Evolutionary conservation across 2,797 vertebrate species (phyloP), one percentile per base, ranked within the genome.

Genomic region (Pelobates cultripes): DNA sequence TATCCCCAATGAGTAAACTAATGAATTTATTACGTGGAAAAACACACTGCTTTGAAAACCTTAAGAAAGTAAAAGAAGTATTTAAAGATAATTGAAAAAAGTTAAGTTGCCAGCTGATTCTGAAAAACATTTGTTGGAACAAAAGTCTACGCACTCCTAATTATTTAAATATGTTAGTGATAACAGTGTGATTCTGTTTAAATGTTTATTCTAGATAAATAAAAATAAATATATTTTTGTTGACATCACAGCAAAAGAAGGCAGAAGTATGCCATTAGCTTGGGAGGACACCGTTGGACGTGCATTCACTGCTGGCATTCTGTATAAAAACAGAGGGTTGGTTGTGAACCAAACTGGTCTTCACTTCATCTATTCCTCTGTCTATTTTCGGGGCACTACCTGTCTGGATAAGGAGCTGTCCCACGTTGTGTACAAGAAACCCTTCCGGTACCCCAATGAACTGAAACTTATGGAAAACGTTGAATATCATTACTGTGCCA

Each of bases 291-390:
- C 47, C 9, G 78, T 85, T 0, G 93, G 95, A 3, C 90, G 82
- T 4, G 94, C 95, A 2, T 95, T 97, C 87, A 88, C 87, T 6
- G 86, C 88, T 0, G 96, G 95, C 0, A 83, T 98, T 72, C 78
- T 85, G 8, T 99, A 99, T 86, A 88, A 14, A 0, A 85, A 96
- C 0, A 93, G 93, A 0, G 90, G 91, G 2, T 91, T 99, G 0
- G 86, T 94, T 77, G 90, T 99, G 86, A 96, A 94, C 0, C 90
- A 96, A 84, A 92, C 93, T 0, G 97, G 97, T n/a, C 83, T 95
- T 0, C 98, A 98, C 89, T 96, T 97, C 0, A 87, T 99, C 15
- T 99, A 99, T 89, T 96, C 96, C n/a, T 94, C 94, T 0, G 91
- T 99, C 57, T 93, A 97, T 86, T 90, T 98, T 86, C 89, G 93